Base-by-base conservation (phyloP, 2,888 invertebrate species). In the Lepidochrysops patricia region DNA sequence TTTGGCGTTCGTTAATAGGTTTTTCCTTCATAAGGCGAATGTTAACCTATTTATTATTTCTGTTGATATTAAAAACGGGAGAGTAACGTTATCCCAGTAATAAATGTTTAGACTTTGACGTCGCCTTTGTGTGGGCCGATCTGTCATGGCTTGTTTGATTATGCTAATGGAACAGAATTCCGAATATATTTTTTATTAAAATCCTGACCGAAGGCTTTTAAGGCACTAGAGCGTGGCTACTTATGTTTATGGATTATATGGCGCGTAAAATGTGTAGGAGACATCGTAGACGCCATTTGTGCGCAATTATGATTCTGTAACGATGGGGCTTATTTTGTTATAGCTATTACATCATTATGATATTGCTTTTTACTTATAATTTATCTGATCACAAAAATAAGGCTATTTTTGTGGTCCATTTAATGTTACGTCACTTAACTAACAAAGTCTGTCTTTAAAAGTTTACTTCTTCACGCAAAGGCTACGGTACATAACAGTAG, bases 1-100 rank as follows among this genome's bases (percentile, higher is more conserved):
- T 87, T 84, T 77, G 74, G 69, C 77, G 78, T 75, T 81, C 82
- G 85, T 87, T 88, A 87, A 88, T 88, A 88, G 84, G 84, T 85
- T 86, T 86, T 87, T 79, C 84, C 82, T 84, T 86, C 87, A 87
- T 85, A 88, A 88, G 82, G 84, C 79, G 86, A 87, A 88, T 87
- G 84, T 75, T 86, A 84, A 85, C 87, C 86, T 85, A 88, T 89
- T 88, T 88, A 88, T 89, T 86, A 86, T 82, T 58, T 74, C 79
- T 76, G 78, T 73, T 76, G 77, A 85, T 88, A 88, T 88, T 88
- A 88, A 88, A 88, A 86, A 84, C 79, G 76, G 74, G 72, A 72
- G 73, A 69, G 69, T 69, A 70, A 71, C 75, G 73, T 77, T 79
- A 80, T 79, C 74, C 77, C 68, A 67, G 69, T 76, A 74, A 77